Evolutionary conservation across 2,797 vertebrate species (phyloP), one percentile per base, ranked within the genome.

Genomic region (Odontamblyopus lacepedii): DNA sequence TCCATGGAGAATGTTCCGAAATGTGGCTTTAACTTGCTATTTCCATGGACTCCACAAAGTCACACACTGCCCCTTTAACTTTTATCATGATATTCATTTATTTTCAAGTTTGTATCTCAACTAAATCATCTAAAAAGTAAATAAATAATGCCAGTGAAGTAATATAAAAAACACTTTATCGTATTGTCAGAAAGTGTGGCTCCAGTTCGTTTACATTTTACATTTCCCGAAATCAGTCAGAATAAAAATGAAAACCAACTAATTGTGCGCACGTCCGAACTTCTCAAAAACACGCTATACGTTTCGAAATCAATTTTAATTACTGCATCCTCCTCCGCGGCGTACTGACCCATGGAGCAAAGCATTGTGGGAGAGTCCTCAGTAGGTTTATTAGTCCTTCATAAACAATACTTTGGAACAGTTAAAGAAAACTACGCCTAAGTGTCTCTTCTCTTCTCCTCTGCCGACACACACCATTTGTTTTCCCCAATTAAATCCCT

Each of bases 401-500:
- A 91, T 89, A 92, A 90, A 92, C 90, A 92, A 89, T 90, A 87
- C 75, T 87, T 84, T 88, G 65, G 72, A 78, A 88, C 84, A 81
- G 71, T 62, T 53, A 63, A 65, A 78, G 72, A 74, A 63, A 89
- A 90, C 86, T 85, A 88, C 79, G 83, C 78, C 77, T 59, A 84
- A 85, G 84, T 44, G 35, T 77, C 81, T 73, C 85, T 55, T 6
- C 23, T 63, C 61, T 60, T 60, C 59, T 85, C 83, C 87, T 89
- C 90, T 83, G 88, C 77, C 85, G 90, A 91, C 90, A 92, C 91
- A 91, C 91, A 91, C 89, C 90, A 91, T 92, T 91, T 91, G 88
- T 90, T 92, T 89, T 73, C 84, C 83, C 90, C 91, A 92, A 92
- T 92, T 91, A 93, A 94, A 89, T 87, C 82, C 84, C 85, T 91